phyloP scores from a whole-genome alignment of 2,113 vertebrate species.

The Seriola quinqueradiata region DNA sequence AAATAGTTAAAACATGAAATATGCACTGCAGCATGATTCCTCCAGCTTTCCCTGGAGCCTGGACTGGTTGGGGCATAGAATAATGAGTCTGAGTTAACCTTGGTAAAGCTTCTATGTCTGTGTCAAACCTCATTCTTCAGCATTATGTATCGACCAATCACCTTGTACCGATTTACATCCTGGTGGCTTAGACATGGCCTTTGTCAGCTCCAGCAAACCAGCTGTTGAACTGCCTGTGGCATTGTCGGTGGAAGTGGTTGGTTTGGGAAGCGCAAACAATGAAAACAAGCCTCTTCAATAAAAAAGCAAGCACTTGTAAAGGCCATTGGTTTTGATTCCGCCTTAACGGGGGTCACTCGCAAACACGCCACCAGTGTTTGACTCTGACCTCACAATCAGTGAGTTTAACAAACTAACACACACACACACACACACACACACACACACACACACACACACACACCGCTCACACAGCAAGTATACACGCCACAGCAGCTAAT shows the following conservation, averaged over 20 bases:
- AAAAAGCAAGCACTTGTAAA: slow-evolving; percentile 57
- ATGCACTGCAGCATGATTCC: background rate
- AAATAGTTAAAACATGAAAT: slow-evolving; percentile 3
- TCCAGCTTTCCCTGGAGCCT: background rate
- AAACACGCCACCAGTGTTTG: slow-evolving; percentile 38
- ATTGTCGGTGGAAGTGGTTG: slow-evolving; percentile 57
- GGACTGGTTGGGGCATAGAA: background rate
- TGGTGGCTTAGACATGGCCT: slow-evolving; percentile 28
- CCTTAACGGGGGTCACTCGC: slow-evolving; percentile 46
- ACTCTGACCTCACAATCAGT: slow-evolving; percentile 44
- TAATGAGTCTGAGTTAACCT: background rate
- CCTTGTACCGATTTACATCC: slow-evolving; percentile 50
- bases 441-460: slow-evolving; percentile 21
- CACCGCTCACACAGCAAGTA: background rate
- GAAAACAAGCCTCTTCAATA: slow-evolving; percentile 58
- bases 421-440: slow-evolving; percentile 30
- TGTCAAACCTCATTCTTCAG: slow-evolving; percentile 35
- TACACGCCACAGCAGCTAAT: slow-evolving; percentile 26
- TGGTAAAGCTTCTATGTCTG: background rate
- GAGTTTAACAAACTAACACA: slow-evolving; percentile 15
- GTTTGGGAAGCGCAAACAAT: slow-evolving; percentile 64
- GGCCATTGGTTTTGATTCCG: slow-evolving; percentile 41
- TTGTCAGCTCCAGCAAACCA: slow-evolving; percentile 48
- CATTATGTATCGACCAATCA: slow-evolving; percentile 29
- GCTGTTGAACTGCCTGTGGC: slow-evolving; percentile 58